These are phyloP conservation scores for Sarcophaga peregrina DNA, from an alignment of 1,140 invertebrate species.

Conservation along the genomic window DNA sequence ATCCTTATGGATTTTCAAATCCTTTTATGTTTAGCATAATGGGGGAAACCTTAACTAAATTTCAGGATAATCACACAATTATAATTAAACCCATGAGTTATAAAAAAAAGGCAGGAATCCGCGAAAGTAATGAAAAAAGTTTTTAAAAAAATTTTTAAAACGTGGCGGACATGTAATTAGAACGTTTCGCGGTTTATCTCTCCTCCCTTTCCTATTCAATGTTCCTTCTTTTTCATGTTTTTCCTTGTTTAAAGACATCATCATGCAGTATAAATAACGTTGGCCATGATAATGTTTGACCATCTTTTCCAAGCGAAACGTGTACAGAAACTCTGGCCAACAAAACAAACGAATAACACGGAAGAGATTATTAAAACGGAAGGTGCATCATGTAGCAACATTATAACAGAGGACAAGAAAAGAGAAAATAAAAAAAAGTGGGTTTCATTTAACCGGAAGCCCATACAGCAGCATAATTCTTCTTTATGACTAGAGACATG, in stretches of 20 bases:
- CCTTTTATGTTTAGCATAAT: background rate
- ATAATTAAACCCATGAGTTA: slow-evolving; percentile 45
- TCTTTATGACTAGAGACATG: slow-evolving; percentile 46
- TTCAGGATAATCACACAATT: slow-evolving; percentile 45
- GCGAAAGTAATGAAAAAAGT: slow-evolving; percentile 28
- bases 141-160: slow-evolving; percentile 33
- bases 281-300: slow-evolving; percentile 35
- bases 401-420: slow-evolving; percentile 16
- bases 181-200: slow-evolving; percentile 45
- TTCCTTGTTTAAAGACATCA: background rate
- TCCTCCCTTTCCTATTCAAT: slow-evolving; percentile 5
- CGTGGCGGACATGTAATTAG: slow-evolving; percentile 45
- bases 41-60: background rate
- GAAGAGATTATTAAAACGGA: slow-evolving; percentile 23
- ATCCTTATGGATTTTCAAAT: background rate
- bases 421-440: background rate
- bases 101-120: background rate
- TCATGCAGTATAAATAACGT: background rate
- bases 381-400: slow-evolving; percentile 30
- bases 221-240: background rate
- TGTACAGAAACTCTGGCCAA: background rate
- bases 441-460: background rate
- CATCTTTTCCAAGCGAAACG: background rate
- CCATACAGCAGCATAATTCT: slow-evolving; percentile 44
- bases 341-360: background rate